These are phyloP conservation scores for Zosterops lateralis DNA, from an alignment of 2,113 vertebrate genomes.

Conservation along the genomic window DNA sequence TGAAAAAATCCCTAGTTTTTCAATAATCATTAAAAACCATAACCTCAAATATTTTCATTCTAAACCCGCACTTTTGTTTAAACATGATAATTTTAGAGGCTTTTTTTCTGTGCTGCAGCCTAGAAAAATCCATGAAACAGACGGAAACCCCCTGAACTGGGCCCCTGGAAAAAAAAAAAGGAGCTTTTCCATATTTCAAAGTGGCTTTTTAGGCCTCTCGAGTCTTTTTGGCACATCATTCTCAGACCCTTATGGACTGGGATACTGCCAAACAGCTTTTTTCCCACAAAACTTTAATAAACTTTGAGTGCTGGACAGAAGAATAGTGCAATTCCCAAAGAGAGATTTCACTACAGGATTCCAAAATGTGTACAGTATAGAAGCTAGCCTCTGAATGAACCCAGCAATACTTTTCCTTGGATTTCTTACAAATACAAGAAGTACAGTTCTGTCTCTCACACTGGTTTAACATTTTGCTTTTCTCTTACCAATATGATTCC, in stretches of 20 bases:
- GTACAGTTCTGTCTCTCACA: neutral
- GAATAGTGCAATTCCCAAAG: constrained; percentile 43
- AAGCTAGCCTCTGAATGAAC: constrained; percentile 22
- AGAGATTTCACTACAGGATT: constrained; percentile 39
- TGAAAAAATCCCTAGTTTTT: neutral
- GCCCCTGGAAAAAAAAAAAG: neutral
- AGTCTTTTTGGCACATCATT: constrained; percentile 55
- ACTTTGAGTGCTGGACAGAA: constrained; percentile 38
- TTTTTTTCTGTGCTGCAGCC: neutral
- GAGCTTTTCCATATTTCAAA: constrained; percentile 40
- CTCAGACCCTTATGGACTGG: constrained; percentile 65
- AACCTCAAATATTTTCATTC: neutral
- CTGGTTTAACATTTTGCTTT: neutral
- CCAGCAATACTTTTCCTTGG: neutral
- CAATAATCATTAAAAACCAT: neutral
- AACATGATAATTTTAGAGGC: neutral
- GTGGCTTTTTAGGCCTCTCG: neutral
- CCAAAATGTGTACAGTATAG: neutral
- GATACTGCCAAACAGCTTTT: constrained; percentile 60
- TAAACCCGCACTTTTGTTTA: neutral
- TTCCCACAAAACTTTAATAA: constrained; percentile 69
- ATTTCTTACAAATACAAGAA: neutral
- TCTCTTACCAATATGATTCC: neutral
- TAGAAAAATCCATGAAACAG: neutral
- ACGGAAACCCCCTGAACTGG: constrained; percentile 8